Conservation (phyloP, 2,797 vertebrate species). For the Chaetophractus vellerosus region DNA sequence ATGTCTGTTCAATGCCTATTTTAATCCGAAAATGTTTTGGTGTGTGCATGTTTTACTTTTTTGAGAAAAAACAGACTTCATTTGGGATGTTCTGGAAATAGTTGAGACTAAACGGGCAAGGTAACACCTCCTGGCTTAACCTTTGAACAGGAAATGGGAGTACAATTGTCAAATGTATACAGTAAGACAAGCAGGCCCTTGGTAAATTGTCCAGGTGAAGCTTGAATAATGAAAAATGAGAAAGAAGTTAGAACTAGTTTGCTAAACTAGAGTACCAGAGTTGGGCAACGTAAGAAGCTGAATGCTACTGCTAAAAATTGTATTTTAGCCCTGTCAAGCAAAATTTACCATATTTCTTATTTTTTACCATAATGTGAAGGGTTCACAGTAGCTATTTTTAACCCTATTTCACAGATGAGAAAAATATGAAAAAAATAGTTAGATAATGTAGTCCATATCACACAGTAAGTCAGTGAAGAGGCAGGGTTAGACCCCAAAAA, state of each 20-base stretch:
- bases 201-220: neutral
- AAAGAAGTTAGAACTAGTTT: neutral
- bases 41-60: constrained; percentile 57
- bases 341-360: neutral
- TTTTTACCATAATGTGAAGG: neutral
- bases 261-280: neutral
- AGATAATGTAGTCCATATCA: neutral
- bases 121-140: neutral
- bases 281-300: neutral
- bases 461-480: neutral
- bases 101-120: constrained; percentile 49
- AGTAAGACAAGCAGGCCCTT: neutral
- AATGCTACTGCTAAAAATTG: neutral
- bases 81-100: constrained; percentile 62
- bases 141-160: constrained; percentile 22
- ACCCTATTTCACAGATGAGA: constrained; percentile 1
- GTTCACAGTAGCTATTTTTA: neutral
- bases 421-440: constrained; percentile 5
- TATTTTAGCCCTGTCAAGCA: neutral
- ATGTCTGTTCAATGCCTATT: constrained; percentile 47
- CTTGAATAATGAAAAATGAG: neutral
- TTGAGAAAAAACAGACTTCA: constrained; percentile 59
- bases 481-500: neutral
- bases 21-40: constrained; percentile 66
- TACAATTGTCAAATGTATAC: neutral